Evolutionary conservation across 2,113 vertebrate genomes (phyloP).

Genomic region (Panthera tigris): DNA sequence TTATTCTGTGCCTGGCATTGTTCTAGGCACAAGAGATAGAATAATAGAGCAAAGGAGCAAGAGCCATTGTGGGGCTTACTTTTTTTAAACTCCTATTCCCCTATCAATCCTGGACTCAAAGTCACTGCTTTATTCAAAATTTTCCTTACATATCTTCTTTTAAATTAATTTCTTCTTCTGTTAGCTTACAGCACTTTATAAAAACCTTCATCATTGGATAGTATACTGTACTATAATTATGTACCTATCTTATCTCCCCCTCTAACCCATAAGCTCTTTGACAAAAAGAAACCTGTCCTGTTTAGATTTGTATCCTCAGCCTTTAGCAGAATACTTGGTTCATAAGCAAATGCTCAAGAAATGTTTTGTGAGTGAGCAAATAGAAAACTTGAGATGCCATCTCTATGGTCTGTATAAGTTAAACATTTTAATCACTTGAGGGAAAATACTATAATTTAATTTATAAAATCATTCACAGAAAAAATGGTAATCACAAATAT

Average conservation of each 20-base stretch:
- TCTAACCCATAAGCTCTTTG: conserved; percentile 18
- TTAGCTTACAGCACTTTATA: background rate
- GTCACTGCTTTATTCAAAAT: background rate
- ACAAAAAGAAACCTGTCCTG: background rate
- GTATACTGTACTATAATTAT: background rate
- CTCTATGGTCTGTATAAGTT: background rate
- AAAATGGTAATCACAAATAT: conserved; percentile 15
- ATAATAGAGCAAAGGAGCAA: background rate
- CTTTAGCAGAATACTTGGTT: background rate
- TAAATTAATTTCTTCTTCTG: conserved; percentile 7
- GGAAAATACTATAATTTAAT: conserved; percentile 33
- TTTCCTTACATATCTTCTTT: background rate
- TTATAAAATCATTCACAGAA: conserved; percentile 13
- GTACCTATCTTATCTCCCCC: background rate
- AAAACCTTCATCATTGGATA: background rate
- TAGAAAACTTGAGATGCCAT: conserved; percentile 9
- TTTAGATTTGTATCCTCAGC: conserved; percentile 10
- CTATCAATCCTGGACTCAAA: background rate
- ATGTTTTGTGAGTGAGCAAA: background rate
- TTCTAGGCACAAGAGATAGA: background rate
- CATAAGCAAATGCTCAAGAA: conserved; percentile 48
- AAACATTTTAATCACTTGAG: conserved; percentile 32
- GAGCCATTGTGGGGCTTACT: background rate
- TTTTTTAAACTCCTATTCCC: background rate
- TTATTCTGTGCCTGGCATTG: background rate